phyloP scores from a whole-genome alignment of 1,140 invertebrate species.

The Cephus cinctus region DNA sequence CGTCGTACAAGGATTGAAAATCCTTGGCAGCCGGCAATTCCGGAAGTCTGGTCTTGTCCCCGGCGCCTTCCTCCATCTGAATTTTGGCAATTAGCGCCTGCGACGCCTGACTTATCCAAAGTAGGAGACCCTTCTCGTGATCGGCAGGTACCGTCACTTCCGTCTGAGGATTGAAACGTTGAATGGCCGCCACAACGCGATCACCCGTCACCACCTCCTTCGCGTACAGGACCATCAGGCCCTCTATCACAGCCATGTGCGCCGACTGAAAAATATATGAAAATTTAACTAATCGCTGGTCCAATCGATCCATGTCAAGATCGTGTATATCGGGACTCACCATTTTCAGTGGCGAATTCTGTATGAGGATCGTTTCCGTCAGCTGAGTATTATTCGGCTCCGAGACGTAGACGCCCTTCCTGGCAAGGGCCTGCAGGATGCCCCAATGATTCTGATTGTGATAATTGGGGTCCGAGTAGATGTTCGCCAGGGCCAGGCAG shows the following conservation, averaged over 20 bases:
- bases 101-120: slow-evolving; percentile 89
- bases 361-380: slow-evolving; percentile 94
- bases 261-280: slow-evolving; percentile 71
- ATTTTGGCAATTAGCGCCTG: slow-evolving; percentile 70
- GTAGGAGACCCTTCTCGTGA: slow-evolving; percentile 83
- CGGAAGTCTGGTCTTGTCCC: slow-evolving; percentile 51
- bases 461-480: slow-evolving; percentile 96
- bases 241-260: slow-evolving; percentile 96
- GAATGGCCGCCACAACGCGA: slow-evolving; percentile 81
- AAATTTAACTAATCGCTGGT: slow-evolving; percentile 5
- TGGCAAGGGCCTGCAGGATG: slow-evolving; percentile 86
- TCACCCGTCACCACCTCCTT: slow-evolving; percentile 91
- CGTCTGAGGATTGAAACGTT: slow-evolving; percentile 62
- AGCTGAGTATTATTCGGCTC: slow-evolving; percentile 83
- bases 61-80: slow-evolving; percentile 41
- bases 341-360: slow-evolving; percentile 93
- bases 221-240: slow-evolving; percentile 92
- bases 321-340: slow-evolving; percentile 58
- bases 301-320: slow-evolving; percentile 1
- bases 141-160: slow-evolving; percentile 60
- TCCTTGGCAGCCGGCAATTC: slow-evolving; percentile 54
- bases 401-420: slow-evolving; percentile 87
- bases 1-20: slow-evolving; percentile 76
- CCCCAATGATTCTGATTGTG: slow-evolving; percentile 93
- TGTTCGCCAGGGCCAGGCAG: slow-evolving; percentile 91